phyloP scores from a whole-genome alignment of 2,797 vertebrate genomes.

The Sebastes aleutianus region DNA sequence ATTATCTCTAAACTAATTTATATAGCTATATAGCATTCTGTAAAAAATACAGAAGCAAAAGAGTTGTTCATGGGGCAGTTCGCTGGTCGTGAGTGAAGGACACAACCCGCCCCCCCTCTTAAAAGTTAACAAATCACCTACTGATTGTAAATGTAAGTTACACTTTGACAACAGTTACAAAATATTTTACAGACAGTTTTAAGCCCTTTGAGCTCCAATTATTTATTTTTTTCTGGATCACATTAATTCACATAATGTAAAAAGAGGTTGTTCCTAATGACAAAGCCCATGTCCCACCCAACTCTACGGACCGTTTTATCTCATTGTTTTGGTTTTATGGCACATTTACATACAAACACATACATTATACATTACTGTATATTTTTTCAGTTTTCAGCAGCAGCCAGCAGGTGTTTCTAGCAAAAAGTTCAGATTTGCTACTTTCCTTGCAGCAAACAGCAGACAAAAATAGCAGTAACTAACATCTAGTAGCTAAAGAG shows the following conservation, averaged over 20 bases:
- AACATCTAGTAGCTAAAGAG: neutral
- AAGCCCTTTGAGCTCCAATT: neutral
- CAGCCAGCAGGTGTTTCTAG: neutral
- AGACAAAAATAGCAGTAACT: neutral
- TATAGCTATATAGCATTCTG: too few relatives aligned
- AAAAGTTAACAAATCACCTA: too few relatives aligned
- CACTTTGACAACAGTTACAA: neutral
- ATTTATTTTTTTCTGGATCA: neutral
- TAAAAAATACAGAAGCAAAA: too few relatives aligned
- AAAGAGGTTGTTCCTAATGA: neutral
- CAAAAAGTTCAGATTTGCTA: neutral
- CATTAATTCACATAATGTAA: neutral
- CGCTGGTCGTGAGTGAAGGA: too few relatives aligned
- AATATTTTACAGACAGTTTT: neutral
- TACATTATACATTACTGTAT: too few relatives aligned
- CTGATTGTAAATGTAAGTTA: neutral
- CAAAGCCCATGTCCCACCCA: neutral
- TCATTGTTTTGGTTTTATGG: neutral
- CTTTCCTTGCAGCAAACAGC: neutral
- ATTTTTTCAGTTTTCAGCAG: neutral
- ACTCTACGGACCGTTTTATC: neutral
- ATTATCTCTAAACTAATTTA: too few relatives aligned
- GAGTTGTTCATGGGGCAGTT: too few relatives aligned
- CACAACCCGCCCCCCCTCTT: too few relatives aligned
- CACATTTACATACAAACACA: neutral